Evolutionary conservation across 2,113 vertebrate genomes (phyloP), one percentile per base, ranked within the genome.

Genomic region (Poicephalus gulielmi): DNA sequence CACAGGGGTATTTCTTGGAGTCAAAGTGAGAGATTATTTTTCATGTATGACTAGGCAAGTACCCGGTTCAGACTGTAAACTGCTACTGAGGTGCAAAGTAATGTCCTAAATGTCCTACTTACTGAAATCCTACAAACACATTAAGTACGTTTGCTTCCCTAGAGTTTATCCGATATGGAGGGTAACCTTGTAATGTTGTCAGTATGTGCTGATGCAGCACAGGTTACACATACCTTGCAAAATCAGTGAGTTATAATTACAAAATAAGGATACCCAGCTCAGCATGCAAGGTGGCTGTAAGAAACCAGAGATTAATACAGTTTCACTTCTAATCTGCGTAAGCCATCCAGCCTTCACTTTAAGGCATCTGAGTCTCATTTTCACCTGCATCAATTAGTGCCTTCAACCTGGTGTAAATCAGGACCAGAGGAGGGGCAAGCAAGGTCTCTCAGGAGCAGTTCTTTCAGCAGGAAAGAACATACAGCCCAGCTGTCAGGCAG

Each of bases 171-270:
- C 44, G 27, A 44, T 41, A 43, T 7, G 49, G 52, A 89, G 8
- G 30, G 13, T 57, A 64, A 74, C 50, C 84, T 88, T 70, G 27
- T 76, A 35, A 70, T 0, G 1, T 63, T 67, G 67, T 81, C 74
- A 64, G 27, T 47, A n/a, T 13, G 1, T 83, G 25, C 53, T 52
- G 49, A 90, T 19, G 17, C 28, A 50, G 49, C 60, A 69, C 31
- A 67, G 25, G 0, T 69, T 39, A 35, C 37, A 22, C 0, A 0
- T 31, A n/a, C 17, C 30, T 68, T 1, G 2, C 3, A 2, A 84
- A 91, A 77, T 11, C 63, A 30, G 4, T 8, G 43, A 75, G 17
- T 35, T 76, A 31, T 33, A 62, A 37, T 63, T 31, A 59, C 53
- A 83, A 59, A 80, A 64, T 43, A 33, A 90, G 33, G 63, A 60